A percentile compares a stretch with the other conserved stretches of the same genome.
These are phyloP conservation scores for Acleris sparsana DNA, from an alignment of 2,888 invertebrate species.

Conservation along the genomic window DNA sequence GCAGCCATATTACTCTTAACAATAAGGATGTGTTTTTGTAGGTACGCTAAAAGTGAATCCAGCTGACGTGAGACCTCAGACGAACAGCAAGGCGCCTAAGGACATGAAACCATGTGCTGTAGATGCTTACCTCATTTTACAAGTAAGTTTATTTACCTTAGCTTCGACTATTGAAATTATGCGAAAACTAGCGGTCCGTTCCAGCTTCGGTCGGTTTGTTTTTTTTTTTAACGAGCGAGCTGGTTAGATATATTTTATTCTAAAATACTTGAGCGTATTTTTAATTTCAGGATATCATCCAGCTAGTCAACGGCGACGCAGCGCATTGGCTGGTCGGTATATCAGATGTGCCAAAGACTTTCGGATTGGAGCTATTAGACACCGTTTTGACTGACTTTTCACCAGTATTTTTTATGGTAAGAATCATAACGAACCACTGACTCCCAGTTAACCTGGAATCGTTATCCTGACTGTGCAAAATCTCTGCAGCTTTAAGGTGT, in stretches of 20 bases:
- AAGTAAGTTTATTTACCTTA: constrained; percentile 79
- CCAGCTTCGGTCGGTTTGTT: no score
- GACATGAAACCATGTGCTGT: constrained; percentile 94
- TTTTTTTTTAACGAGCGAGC: no score
- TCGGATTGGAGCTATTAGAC: constrained; percentile 97
- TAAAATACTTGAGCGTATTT: no score
- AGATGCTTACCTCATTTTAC: constrained; percentile 97
- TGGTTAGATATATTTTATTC: no score
- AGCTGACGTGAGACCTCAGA: constrained; percentile 90
- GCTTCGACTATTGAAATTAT: background rate
- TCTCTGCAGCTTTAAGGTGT: no score
- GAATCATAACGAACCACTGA: background rate
- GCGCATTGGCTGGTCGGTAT: constrained; percentile 98
- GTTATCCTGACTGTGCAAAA: no score
- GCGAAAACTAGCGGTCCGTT: no score
- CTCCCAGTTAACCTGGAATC: no score
- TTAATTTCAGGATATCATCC: constrained; percentile 93
- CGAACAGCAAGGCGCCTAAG: constrained; percentile 89
- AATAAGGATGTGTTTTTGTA: constrained; percentile 41
- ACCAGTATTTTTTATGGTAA: constrained; percentile 92
- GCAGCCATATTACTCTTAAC: no score
- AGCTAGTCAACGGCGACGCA: constrained; percentile 97
- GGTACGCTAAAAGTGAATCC: constrained; percentile 85
- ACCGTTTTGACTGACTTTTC: constrained; percentile 95
- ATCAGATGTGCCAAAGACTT: constrained; percentile 98